Evolutionary conservation across 2,888 invertebrate species (phyloP).

Genomic region (Erebia palarica): DNA sequence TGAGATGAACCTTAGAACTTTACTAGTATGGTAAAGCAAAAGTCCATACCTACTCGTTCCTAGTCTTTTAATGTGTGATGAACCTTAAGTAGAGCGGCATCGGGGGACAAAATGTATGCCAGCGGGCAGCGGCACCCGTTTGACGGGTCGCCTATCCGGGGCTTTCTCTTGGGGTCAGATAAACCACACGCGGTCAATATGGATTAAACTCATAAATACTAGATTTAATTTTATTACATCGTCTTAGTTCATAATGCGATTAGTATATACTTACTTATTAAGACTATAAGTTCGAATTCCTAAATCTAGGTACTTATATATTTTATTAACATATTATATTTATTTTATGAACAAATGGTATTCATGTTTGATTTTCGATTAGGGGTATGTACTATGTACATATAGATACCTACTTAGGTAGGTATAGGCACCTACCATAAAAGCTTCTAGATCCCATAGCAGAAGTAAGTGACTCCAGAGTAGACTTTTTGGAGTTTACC

Average conservation of each 20-base stretch:
- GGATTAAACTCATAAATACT: constrained; percentile 26
- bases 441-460: no score
- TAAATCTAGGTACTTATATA: no score
- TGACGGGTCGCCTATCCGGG: constrained; percentile 59
- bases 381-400: no score
- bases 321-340: no score
- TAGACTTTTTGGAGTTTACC: no score
- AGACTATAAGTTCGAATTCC: no score
- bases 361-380: no score
- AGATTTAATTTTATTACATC: constrained; percentile 4
- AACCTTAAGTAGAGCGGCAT: constrained; percentile 29
- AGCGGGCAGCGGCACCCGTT: constrained; percentile 63
- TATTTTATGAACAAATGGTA: no score
- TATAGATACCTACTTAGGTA: no score
- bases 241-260: neutral
- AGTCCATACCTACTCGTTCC: neutral
- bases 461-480: no score
- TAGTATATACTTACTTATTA: no score
- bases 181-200: constrained; percentile 37
- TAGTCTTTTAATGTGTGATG: neutral
- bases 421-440: no score
- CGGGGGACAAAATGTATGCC: constrained; percentile 57
- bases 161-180: constrained; percentile 57
- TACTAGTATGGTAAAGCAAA: neutral
- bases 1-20: neutral